A percentile compares a stretch with the other conserved stretches of the same genome.
Evolutionary conservation across 2,797 vertebrate species (phyloP).

Genomic region (Neostethus bicornis): DNA sequence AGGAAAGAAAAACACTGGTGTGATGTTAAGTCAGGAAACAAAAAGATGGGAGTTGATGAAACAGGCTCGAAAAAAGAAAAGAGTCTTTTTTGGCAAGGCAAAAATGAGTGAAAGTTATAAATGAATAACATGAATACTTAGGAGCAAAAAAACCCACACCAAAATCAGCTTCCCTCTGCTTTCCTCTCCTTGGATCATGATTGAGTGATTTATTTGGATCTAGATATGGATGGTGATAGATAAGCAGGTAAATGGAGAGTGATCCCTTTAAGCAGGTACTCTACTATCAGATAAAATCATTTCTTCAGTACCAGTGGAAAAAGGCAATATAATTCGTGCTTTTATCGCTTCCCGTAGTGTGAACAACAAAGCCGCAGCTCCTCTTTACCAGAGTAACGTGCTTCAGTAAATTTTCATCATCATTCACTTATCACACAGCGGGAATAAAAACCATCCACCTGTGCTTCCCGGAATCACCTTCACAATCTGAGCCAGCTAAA

Average conservation of each 20-base stretch:
- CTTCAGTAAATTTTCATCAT: slow-evolving; percentile 39
- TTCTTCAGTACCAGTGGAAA: neutral
- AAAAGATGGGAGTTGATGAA: neutral
- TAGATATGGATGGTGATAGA: slow-evolving; percentile 31
- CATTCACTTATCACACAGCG: slow-evolving; percentile 32
- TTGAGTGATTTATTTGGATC: slow-evolving; percentile 16
- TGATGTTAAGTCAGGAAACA: neutral
- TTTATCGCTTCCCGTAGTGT: neutral
- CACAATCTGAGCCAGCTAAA: slow-evolving; percentile 31
- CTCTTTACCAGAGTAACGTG: slow-evolving; percentile 3
- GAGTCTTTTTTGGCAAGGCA: neutral
- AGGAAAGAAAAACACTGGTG: neutral
- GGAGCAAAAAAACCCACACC: too few species aligned
- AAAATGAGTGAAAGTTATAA: neutral
- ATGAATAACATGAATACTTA: too few species aligned
- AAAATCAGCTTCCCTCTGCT: too few species aligned
- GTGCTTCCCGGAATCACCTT: slow-evolving; percentile 25
- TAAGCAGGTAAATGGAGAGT: slow-evolving; percentile 29
- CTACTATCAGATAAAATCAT: neutral
- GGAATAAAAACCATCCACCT: slow-evolving; percentile 31
- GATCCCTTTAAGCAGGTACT: neutral
- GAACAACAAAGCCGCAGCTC: slow-evolving; percentile 17
- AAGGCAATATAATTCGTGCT: neutral
- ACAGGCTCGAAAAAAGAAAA: slow-evolving; percentile 1
- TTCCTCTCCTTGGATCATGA: neutral